phyloP scores from a whole-genome alignment of 2,888 invertebrate genomes.

The Xanthia icteritia region DNA sequence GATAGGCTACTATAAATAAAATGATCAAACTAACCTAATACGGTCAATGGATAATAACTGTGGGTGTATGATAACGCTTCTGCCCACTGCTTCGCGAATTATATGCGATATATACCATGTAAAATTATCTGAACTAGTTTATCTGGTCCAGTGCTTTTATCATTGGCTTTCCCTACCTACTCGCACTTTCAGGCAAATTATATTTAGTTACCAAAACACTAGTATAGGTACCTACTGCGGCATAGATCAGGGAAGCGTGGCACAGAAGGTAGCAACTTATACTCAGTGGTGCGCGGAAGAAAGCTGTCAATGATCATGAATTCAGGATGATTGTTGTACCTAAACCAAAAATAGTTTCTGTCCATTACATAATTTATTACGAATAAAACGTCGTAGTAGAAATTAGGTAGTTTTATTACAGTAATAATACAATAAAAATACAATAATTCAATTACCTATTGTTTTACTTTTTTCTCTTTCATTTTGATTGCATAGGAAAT shows the following conservation, averaged over 20 bases:
- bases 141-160: constrained; percentile 24
- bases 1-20: constrained; percentile 9
- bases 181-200: neutral
- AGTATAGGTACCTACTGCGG: neutral
- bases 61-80: constrained; percentile 54
- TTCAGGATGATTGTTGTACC: neutral
- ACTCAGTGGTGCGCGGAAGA: neutral
- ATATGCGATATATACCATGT: constrained; percentile 6
- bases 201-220: constrained; percentile 10
- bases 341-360: neutral
- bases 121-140: constrained; percentile 42
- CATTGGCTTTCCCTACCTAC: neutral
- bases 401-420: neutral
- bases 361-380: neutral
- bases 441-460: neutral
- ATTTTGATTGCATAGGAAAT: constrained; percentile 43
- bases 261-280: neutral
- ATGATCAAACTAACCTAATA: constrained; percentile 30
- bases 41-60: constrained; percentile 29
- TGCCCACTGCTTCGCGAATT: constrained; percentile 43
- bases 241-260: neutral
- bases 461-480: neutral
- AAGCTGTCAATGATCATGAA: neutral
- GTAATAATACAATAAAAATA: neutral
- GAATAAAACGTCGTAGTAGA: neutral